Evolutionary conservation across 2,888 invertebrate genomes (phyloP).

Genomic region (Nebria salina): DNA sequence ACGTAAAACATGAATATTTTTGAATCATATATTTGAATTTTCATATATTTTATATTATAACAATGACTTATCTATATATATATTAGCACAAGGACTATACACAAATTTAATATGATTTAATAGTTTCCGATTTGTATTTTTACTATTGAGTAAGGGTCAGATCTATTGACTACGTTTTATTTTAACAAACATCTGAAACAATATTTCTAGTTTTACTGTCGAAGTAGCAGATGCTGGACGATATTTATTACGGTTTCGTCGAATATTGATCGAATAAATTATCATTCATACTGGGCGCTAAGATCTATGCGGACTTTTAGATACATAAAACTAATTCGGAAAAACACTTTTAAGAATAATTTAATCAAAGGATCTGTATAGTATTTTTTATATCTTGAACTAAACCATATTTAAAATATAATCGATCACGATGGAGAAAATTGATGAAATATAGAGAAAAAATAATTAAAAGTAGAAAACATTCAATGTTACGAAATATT

Average conservation of each 20-base stretch:
- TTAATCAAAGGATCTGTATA: neutral
- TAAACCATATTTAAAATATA: no score
- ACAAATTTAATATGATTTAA: neutral
- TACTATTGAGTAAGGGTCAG: neutral
- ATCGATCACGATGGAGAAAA: no score
- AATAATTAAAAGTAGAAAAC: no score
- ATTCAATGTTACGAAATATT: no score
- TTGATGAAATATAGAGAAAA: no score
- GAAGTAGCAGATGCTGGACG: constrained; percentile 30
- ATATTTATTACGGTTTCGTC: constrained; percentile 28
- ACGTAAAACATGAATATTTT: no score
- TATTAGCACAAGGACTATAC: neutral
- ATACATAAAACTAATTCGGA: neutral
- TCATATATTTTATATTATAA: neutral
- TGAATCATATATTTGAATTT: no score
- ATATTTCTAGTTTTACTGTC: constrained; percentile 33
- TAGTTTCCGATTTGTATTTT: neutral
- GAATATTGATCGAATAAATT: constrained; percentile 43
- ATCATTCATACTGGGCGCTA: neutral
- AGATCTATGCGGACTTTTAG: neutral
- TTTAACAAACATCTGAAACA: constrained; percentile 14
- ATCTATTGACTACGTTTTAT: neutral
- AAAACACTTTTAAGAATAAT: neutral
- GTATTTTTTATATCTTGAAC: neutral
- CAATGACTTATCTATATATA: neutral